Conservation (phyloP, 2,113 vertebrate genomes). For the Hipposideros armiger region DNA sequence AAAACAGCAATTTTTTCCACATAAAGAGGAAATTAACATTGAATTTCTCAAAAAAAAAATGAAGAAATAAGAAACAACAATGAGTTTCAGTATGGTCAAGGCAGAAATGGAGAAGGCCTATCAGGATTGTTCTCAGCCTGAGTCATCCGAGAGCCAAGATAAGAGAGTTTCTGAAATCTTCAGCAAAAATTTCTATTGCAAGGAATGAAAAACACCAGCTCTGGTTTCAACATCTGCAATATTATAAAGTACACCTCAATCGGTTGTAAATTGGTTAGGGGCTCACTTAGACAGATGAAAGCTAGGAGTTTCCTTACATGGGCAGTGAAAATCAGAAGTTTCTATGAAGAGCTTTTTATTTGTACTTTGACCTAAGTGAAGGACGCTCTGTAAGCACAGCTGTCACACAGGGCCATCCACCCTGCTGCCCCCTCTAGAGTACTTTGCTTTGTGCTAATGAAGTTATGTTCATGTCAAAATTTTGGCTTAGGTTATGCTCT, state of each 20-base stretch:
- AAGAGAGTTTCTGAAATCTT: neutral
- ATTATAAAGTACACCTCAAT: neutral
- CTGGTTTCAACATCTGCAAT: neutral
- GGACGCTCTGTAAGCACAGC: neutral
- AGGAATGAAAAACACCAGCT: neutral
- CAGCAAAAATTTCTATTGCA: neutral
- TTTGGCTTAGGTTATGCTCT: neutral
- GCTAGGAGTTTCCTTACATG: neutral
- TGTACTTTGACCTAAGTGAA: neutral
- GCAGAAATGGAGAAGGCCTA: neutral
- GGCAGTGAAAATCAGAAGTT: neutral
- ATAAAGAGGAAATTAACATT: constrained; percentile 35
- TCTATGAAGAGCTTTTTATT: neutral
- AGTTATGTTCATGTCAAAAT: neutral
- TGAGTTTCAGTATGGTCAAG: neutral
- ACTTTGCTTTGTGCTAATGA: neutral
- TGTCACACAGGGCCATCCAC: neutral
- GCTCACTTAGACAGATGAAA: neutral
- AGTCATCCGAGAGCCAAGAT: neutral
- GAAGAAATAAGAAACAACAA: neutral
- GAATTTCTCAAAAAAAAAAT: constrained; percentile 34
- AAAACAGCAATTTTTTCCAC: neutral
- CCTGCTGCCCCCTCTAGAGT: neutral
- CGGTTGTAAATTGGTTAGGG: neutral
- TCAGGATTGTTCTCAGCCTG: neutral